These are phyloP conservation scores for Reticulitermes lucifugus DNA, from an alignment of 2,888 invertebrate genomes.

Conservation along the genomic window DNA sequence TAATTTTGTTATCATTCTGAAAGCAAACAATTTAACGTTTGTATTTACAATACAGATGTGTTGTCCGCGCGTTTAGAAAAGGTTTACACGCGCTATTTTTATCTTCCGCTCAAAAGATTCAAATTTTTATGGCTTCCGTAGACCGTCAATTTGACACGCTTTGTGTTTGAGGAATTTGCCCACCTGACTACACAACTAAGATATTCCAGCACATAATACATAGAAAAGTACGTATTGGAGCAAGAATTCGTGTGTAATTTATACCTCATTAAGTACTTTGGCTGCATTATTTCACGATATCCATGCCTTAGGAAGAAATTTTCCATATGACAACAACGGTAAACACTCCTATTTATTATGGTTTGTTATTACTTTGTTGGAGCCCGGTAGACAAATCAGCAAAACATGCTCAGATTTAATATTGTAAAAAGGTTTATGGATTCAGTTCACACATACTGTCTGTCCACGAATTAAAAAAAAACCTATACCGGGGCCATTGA, in stretches of 20 bases:
- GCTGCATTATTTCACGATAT: neutral
- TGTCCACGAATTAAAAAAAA: neutral
- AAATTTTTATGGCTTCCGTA: too few relatives aligned
- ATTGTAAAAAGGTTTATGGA: neutral
- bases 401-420: slow-evolving; percentile 4
- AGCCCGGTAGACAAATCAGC: neutral
- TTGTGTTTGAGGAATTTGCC: too few relatives aligned
- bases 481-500: neutral
- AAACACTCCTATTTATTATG: neutral
- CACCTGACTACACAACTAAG: too few relatives aligned
- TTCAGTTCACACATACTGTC: neutral
- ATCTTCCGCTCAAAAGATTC: too few relatives aligned
- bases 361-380: neutral
- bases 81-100: too few relatives aligned
- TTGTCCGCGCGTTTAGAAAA: too few relatives aligned
- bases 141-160: too few relatives aligned
- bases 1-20: too few relatives aligned
- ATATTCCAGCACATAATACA: too few relatives aligned
- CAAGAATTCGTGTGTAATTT: neutral
- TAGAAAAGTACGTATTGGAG: neutral
- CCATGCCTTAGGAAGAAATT: neutral
- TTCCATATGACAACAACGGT: neutral
- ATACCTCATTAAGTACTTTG: neutral
- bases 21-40: too few relatives aligned
- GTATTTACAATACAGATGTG: too few relatives aligned